Percentiles rank a stretch among this genome's conserved stretches.
Conservation (phyloP, 2,888 invertebrate species). For the Andrena bicolor region DNA sequence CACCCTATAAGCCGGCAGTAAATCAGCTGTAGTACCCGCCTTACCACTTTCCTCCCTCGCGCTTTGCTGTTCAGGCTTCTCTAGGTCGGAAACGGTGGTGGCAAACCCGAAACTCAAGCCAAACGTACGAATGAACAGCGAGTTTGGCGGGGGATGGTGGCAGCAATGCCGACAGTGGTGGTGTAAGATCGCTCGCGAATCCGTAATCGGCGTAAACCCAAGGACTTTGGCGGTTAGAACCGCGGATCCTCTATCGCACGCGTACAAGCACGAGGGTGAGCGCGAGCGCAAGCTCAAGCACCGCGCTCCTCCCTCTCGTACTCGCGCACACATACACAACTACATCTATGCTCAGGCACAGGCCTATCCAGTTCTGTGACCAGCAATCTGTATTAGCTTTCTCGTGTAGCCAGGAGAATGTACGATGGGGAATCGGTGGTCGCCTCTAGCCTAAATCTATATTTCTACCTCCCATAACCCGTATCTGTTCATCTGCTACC, state of each 20-base stretch:
- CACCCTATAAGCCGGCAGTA: slow-evolving; percentile 78
- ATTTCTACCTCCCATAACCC: slow-evolving; percentile 80
- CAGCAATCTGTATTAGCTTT: slow-evolving; percentile 57
- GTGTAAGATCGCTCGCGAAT: slow-evolving; percentile 79
- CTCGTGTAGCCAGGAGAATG: slow-evolving; percentile 46
- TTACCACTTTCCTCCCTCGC: slow-evolving; percentile 58
- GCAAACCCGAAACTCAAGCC: slow-evolving; percentile 82
- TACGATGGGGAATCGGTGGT: slow-evolving; percentile 62
- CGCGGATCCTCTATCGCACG: slow-evolving; percentile 71
- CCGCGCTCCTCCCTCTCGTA: not conserved
- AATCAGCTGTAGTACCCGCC: slow-evolving; percentile 74
- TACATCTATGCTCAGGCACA: too few relatives aligned
- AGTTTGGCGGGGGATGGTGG: slow-evolving; percentile 36
- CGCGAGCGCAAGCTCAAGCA: slow-evolving; percentile 2
- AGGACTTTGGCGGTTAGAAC: slow-evolving; percentile 80
- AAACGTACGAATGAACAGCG: slow-evolving; percentile 78
- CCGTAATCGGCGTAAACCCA: slow-evolving; percentile 82
- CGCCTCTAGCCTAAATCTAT: slow-evolving; percentile 82
- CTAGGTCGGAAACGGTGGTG: slow-evolving; percentile 65
- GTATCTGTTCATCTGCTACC: slow-evolving; percentile 83
- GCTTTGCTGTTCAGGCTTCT: slow-evolving; percentile 52
- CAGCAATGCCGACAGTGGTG: slow-evolving; percentile 54
- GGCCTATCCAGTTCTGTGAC: slow-evolving; percentile 25
- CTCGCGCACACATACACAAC: slow-evolving; percentile 14
- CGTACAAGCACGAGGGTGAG: slow-evolving; percentile 31